These are phyloP conservation scores for Helleia helle DNA, from an alignment of 2,888 invertebrate species.

Conservation along the genomic window DNA sequence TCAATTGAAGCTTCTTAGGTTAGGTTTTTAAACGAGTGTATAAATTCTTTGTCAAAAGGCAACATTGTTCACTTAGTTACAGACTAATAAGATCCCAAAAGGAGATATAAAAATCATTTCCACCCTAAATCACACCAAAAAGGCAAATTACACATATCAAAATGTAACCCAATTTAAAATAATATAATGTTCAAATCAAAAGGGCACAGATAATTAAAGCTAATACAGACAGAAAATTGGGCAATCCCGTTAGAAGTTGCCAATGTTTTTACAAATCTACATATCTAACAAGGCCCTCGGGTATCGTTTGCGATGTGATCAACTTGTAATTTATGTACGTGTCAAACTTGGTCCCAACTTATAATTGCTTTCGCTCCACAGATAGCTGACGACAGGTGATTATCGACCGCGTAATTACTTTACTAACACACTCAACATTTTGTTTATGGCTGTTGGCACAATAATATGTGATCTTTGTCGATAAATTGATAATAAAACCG, in stretches of 20 bases:
- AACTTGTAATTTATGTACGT: constrained; percentile 25
- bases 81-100: too few species aligned
- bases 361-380: constrained; percentile 25
- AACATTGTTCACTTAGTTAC: too few species aligned
- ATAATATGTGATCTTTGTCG: too few species aligned
- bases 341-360: constrained; percentile 25
- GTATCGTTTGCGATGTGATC: constrained; percentile 15
- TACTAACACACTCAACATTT: not conserved
- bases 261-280: constrained; percentile 7
- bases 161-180: too few species aligned
- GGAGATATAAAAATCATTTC: too few species aligned
- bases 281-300: constrained; percentile 1
- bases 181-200: not conserved
- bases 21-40: too few species aligned
- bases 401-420: constrained; percentile 16
- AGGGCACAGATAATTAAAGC: not conserved
- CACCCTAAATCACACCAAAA: too few species aligned
- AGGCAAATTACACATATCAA: too few species aligned
- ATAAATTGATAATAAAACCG: too few species aligned
- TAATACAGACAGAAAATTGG: not conserved
- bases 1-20: too few species aligned
- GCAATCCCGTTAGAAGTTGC: not conserved
- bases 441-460: too few species aligned
- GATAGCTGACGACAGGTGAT: constrained; percentile 26
- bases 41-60: too few species aligned